Percentiles rank a stretch among this genome's conserved stretches.
Evolutionary conservation across 2,888 invertebrate species (phyloP).

Genomic region (Lasioglossum pauxillum): DNA sequence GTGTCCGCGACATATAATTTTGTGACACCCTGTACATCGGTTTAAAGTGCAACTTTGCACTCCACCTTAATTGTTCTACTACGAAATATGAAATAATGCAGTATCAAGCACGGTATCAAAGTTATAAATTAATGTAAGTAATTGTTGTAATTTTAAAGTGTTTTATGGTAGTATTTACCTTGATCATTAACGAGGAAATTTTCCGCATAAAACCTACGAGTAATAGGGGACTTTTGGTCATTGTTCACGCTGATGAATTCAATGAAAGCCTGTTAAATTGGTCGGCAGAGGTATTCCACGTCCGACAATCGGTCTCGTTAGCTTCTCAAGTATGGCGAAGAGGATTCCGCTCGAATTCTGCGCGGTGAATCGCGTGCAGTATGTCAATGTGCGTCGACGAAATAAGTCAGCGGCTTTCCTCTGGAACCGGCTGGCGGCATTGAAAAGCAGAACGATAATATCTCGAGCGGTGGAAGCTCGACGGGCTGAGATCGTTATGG

Average conservation of each 20-base stretch:
- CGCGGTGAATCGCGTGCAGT: conserved; percentile 20
- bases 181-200: neutral
- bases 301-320: neutral
- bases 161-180: neutral
- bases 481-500: conserved; percentile 34
- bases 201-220: neutral
- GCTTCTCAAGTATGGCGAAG: neutral
- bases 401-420: conserved; percentile 49
- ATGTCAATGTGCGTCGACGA: conserved; percentile 14
- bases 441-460: conserved; percentile 50
- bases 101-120: no score
- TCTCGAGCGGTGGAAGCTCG: conserved; percentile 28
- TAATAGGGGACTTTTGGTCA: neutral
- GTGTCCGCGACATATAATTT: no score
- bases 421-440: conserved; percentile 31
- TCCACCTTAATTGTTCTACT: no score
- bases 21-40: no score
- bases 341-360: neutral
- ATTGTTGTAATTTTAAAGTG: neutral
- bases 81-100: no score
- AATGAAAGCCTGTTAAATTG: neutral
- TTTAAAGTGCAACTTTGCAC: no score
- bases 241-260: neutral
- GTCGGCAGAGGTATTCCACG: neutral
- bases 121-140: no score